A percentile compares a stretch with the other conserved stretches of the same genome.
These are phyloP conservation scores for Harpalus rufipes DNA, from an alignment of 2,888 invertebrate genomes.

Conservation along the genomic window DNA sequence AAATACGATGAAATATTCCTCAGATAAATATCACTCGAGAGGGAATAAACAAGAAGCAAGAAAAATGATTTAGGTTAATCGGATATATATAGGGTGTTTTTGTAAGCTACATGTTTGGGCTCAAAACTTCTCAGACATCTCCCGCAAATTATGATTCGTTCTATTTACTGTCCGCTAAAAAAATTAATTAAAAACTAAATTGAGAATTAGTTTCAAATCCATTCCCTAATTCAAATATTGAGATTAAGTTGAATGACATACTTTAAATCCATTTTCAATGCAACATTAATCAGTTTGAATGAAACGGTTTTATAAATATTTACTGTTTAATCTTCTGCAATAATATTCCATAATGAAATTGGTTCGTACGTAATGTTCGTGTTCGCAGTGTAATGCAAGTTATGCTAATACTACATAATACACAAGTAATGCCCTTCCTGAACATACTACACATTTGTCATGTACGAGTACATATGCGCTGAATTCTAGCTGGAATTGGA, in stretches of 20 bases:
- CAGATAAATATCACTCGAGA: too few species aligned
- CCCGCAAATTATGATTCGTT: too few species aligned
- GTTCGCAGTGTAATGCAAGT: not conserved
- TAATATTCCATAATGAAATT: constrained; percentile 50
- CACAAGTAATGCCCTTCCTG: not conserved
- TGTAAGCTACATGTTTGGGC: too few species aligned
- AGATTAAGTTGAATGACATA: constrained; percentile 7
- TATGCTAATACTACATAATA: not conserved
- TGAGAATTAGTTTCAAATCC: not conserved
- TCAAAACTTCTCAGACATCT: too few species aligned
- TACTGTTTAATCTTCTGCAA: constrained; percentile 31
- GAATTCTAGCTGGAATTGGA: not conserved
- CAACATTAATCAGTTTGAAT: constrained; percentile 10
- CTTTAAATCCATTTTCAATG: not conserved
- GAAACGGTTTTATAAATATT: constrained; percentile 41
- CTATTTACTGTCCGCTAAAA: too few species aligned
- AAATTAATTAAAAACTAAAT: constrained; percentile 3
- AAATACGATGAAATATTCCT: too few species aligned
- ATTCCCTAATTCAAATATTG: constrained; percentile 8
- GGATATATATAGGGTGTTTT: too few species aligned
- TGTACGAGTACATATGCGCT: not conserved
- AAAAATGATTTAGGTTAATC: too few species aligned
- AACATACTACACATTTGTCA: not conserved
- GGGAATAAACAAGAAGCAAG: not conserved
- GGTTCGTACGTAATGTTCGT: not conserved